Base-by-base conservation (phyloP, 1,140 invertebrate species). In the Ephestia elutella region DNA sequence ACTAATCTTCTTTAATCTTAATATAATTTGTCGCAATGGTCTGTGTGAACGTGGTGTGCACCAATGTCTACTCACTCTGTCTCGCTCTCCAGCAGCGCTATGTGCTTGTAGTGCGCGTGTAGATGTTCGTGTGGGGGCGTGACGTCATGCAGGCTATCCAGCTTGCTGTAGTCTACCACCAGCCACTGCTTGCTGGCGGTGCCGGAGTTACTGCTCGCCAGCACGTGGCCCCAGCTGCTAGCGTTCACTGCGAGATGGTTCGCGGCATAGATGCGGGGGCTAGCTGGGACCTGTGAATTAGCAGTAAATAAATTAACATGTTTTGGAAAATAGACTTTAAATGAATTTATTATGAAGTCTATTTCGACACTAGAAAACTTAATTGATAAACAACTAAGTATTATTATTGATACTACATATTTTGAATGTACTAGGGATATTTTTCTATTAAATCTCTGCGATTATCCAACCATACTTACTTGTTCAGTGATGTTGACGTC, bases 141-240 rank as follows among this genome's bases (percentile, higher is more conserved):
- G 17, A 32, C 55, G 28, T 70, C 61, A n/a, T 63, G 56, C 25
- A 82, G 50, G 2, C 60, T 57, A 18, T 74, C 68, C 57, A 86
- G 85, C 70, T 81, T 91, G 91, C 90, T 92, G 58, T 90, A 94
- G 82, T 97, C 94, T 0, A 97, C 89, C 8, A 95, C 88, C 62
- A 97, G 92, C 96, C 96, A 99, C 78, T 98, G 95, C 67, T 97
- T 96, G 74, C 94, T 95, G 57, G 96, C 95, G 25, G 95, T 96
- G 7, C 94, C 95, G 60, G 94, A 95, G 85, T 97, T 96, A 77
- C 92, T 92, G 0, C 82, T 73, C 0, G 90, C 88, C 30, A 95
- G 83, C 0, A 89, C 77, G 4, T 87, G 84, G 0, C 92, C 92
- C 97, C 97, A 98, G 5, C 91, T 88, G 25, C 90, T 83, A 2